Evolutionary conservation across 2,113 vertebrate species (phyloP), one percentile per base, ranked within the genome.

Genomic region (Lates calcarifer): DNA sequence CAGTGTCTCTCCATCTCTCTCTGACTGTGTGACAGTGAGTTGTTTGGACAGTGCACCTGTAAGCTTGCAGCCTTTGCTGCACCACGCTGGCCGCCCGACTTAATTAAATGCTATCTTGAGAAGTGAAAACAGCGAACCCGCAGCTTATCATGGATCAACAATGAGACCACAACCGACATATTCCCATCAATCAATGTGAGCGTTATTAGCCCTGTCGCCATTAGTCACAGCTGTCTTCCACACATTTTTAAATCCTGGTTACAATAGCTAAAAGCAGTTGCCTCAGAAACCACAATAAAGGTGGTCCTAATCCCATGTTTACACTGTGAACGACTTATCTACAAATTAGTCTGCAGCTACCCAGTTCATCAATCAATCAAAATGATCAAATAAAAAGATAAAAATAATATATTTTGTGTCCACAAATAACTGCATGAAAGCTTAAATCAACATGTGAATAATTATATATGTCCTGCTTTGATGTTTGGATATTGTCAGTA

Each of bases 1-100:
- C 47, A 15, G 22, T n/a, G 8, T 81, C 47, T 74, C 49, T 74
- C 77, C 33, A 8, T 60, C 9, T 68, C 86, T 29, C 53, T 69
- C 55, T 74, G 33, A 5, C 79, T 47, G 33, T 10, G 58, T 89
- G 88, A 90, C 78, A 76, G 55, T 55, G 81, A 90, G 33, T 86
- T 89, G 85, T 89, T 89, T 93, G 76, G 89, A 90, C 79, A 79
- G 79, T 67, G 84, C 86, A 93, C 91, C 84, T 91, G 87, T 86
- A 82, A 74, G 83, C 82, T 84, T 7, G 68, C 74, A 53, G 81
- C 82, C 53, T 35, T 69, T 7, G 71, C 89, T 68, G 80, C 70
- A 79, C 60, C 79, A 56, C 41, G 41, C 79, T 10, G 68, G 39
- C 64, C n/a, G 20, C 57, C 72, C 2, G 67, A 79, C 87, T 90